Evolutionary conservation across 2,888 invertebrate species (phyloP), one percentile per base, ranked within the genome.

Genomic region (Rhopalosiphum nymphaeae): DNA sequence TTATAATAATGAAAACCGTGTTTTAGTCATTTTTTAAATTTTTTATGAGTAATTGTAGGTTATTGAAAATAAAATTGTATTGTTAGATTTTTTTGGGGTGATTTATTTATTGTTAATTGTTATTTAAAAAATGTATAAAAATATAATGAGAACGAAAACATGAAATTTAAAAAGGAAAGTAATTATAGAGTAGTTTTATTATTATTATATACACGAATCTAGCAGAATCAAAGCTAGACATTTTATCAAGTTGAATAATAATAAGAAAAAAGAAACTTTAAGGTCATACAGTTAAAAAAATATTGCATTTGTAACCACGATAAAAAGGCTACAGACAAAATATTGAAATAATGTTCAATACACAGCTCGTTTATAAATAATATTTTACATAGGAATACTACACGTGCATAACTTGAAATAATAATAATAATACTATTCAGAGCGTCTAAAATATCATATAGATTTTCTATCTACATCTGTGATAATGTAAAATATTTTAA

Each of bases 341-440:
- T 86, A 86, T 86, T 86, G n/a, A 67, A 67, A 67, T 67, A n/a
- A 26, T 67, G 16, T n/a, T 67, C 5, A n/a, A n/a, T 67, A 16
- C 26, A 67, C 26, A 46, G 44, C n/a, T 67, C 16, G 21, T 53
- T 53, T n/a, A 67, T 67, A 67, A 67, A 67, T 67, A 67, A 67
- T n/a, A 67, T 67, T n/a, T n/a, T n/a, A 0, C n/a, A 67, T n/a
- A n/a, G 16, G 29, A n/a, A 67, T n/a, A n/a, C 16, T 5, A n/a
- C n/a, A 67, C n/a, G 67, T 67, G 16, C n/a, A 67, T 67, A 67
- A 67, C n/a, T 67, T 67, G 4, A 13, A 26, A 57, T 67, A 67
- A 67, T 67, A 67, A 67, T 67, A 67, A 67, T 67, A 67, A 67
- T 67, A n/a, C n/a, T 67, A n/a, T 67, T 67, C n/a, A 67, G 13